Evolutionary conservation across 2,113 vertebrate genomes (phyloP), one percentile per base, ranked within the genome.

Genomic region (Sminthopsis crassicaudata): DNA sequence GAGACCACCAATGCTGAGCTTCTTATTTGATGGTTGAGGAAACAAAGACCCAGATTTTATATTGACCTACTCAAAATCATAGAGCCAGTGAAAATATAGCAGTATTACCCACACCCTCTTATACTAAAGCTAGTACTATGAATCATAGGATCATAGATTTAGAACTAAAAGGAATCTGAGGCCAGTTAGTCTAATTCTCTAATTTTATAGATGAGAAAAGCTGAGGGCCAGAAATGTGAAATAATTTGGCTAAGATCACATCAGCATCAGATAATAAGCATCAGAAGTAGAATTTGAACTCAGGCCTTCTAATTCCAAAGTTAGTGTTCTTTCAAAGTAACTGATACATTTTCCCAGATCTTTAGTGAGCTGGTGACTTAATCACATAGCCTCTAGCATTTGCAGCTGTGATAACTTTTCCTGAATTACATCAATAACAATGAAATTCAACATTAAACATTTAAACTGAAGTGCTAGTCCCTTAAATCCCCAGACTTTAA

Each of bases 371-470:
- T 92, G 0, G 3, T 67, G 50, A 67, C 90, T 93, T 67, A 8
- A 2, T 88, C 51, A 46, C 50, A 22, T 53, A 91, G n/a, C 26
- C 91, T 52, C 11, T n/a, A 96, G 24, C 14, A 25, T 1, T 46
- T 7, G 25, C 48, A 53, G 84, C 24, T 84, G 46, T 50, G 9
- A 76, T 1, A 8, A 84, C n/a, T 53, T 89, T 19, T 23, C 90
- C 52, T 14, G 8, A 90, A 36, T 93, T 93, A 22, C 67, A 51
- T 60, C 57, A 91, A 42, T 12, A 94, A 46, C 23, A 50, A 48
- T 55, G 46, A 67, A 91, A 90, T 91, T 27, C 94, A 52, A 94
- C 90, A 90, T 90, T 27, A 94, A 52, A 92, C 25, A 19, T 89
- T 89, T 36, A 93, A 91, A 48, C 11, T 57, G n/a, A 53, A 6